Evolutionary conservation across 2,113 vertebrate genomes (phyloP).

Genomic region (Dolichallabes microphthalmus): DNA sequence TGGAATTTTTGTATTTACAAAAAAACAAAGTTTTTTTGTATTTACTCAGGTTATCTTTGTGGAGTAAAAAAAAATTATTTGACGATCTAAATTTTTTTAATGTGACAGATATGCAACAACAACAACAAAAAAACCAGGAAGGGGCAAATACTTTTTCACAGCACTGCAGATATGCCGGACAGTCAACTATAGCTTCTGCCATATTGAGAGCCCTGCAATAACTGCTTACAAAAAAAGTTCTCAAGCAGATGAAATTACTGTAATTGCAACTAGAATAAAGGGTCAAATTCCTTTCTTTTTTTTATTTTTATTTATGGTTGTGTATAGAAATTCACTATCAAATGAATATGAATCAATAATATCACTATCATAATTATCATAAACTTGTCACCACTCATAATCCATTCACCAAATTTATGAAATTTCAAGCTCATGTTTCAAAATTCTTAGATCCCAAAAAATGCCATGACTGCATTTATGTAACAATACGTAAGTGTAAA

Average conservation of each 20-base stretch:
- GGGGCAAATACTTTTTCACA: no score
- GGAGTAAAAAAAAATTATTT: no score
- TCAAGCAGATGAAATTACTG: not conserved
- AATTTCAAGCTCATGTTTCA: conserved; percentile 18
- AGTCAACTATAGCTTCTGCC: not conserved
- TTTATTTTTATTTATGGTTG: not conserved
- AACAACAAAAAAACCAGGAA: no score
- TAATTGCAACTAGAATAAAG: not conserved
- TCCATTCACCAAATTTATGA: not conserved
- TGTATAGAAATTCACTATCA: not conserved
- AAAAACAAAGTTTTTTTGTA: no score
- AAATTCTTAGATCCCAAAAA: conserved; percentile 14
- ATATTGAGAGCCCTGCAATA: not conserved
- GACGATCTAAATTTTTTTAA: no score
- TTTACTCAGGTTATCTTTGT: no score
- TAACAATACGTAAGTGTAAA: conserved; percentile 77
- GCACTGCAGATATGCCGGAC: no score
- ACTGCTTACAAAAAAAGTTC: not conserved
- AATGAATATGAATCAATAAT: not conserved
- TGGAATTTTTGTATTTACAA: no score
- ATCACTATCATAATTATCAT: not conserved
- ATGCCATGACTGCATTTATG: conserved; percentile 63
- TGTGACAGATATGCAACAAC: no score
- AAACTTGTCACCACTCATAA: not conserved
- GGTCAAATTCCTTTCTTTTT: not conserved